Percentiles rank a stretch among this genome's conserved stretches.
These are phyloP conservation scores for Palythoa heliodiscus DNA, from an alignment of 92 coral and sea anemone genomes.

Conservation along the genomic window DNA sequence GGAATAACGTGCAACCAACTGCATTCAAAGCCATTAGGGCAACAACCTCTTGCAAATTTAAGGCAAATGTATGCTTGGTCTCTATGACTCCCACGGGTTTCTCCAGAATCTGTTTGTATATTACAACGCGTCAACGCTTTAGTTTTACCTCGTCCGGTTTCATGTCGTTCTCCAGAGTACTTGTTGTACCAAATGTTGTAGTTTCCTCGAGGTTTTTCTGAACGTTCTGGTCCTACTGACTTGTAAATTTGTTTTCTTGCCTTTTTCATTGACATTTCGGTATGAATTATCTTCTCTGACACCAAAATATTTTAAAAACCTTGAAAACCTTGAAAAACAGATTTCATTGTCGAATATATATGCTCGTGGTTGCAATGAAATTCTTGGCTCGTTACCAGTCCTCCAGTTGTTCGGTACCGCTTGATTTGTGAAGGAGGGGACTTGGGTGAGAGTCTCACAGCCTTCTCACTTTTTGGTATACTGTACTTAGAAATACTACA, in stretches of 20 bases:
- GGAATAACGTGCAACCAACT: constrained; percentile 79
- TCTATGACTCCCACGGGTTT: constrained; percentile 65
- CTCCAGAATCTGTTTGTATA: constrained; percentile 71
- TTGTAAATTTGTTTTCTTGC: constrained; percentile 82
- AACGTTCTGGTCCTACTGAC: constrained; percentile 79
- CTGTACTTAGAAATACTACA: too few species aligned
- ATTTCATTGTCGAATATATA: too few species aligned
- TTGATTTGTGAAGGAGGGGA: neutral
- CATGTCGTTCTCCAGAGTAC: constrained; percentile 73
- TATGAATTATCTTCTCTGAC: neutral
- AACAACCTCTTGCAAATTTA: constrained; percentile 89
- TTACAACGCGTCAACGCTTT: constrained; percentile 69
- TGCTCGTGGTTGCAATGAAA: too few species aligned
- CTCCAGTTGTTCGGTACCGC: constrained; percentile 4
- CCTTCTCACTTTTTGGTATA: too few species aligned
- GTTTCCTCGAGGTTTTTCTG: constrained; percentile 56
- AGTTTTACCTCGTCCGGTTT: constrained; percentile 51
- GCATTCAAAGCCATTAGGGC: constrained; percentile 81
- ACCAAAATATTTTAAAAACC: neutral
- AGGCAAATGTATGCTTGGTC: constrained; percentile 69
- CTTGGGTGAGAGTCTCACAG: too few species aligned
- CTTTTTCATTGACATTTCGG: constrained; percentile 44
- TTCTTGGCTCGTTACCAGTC: constrained; percentile 3
- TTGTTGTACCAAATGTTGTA: constrained; percentile 93
- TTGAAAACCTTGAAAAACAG: neutral